Evolutionary conservation across 35 echinoderm and acorn worm species (phyloP).

Genomic region (Heliocidaris tuberculata): DNA sequence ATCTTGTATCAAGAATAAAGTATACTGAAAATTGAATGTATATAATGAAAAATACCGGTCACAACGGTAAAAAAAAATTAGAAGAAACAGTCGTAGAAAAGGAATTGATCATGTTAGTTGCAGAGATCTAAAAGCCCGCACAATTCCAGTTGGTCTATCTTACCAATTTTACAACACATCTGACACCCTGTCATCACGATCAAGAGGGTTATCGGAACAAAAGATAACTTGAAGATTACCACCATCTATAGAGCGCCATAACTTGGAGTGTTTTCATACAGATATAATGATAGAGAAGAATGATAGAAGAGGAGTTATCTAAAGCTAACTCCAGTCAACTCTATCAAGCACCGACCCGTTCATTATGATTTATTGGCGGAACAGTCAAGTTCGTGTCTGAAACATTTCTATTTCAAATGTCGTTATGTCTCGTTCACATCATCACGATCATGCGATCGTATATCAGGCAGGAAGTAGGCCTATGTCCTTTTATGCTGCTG

Average conservation of each 20-base stretch:
- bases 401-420: not conserved
- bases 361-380: not conserved
- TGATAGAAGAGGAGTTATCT: not conserved
- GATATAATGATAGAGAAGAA: not conserved
- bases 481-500: too few species aligned
- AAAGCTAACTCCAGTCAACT: not conserved
- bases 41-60: too few species aligned
- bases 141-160: too few species aligned
- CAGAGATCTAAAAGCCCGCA: too few species aligned
- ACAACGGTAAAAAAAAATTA: too few species aligned
- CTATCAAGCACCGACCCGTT: not conserved
- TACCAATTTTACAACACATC: not conserved
- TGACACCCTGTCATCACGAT: not conserved
- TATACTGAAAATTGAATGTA: too few species aligned
- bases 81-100: too few species aligned
- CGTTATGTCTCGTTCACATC: not conserved
- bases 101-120: too few species aligned
- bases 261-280: conserved; percentile 11
- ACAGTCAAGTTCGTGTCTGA: conserved; percentile 4
- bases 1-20: too few species aligned
- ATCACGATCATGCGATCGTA: not conserved
- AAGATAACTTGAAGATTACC: not conserved
- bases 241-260: not conserved
- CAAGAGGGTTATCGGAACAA: not conserved
- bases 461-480: not conserved